Evolutionary conservation across 2,888 invertebrate genomes (phyloP), one percentile per base, ranked within the genome.

Genomic region (Lasioglossum figueresi): DNA sequence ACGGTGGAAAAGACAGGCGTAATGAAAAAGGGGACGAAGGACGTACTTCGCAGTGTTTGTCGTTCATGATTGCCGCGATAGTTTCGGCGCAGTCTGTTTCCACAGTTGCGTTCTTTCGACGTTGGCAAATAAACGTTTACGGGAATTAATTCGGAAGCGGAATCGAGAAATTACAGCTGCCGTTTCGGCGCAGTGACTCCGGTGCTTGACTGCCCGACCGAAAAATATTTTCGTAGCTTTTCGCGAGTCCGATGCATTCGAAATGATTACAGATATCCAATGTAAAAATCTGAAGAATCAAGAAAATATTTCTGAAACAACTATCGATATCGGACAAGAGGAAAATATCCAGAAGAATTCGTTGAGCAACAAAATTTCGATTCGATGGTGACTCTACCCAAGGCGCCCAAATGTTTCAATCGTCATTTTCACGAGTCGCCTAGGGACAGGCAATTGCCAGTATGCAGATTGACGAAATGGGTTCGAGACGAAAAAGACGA

Each of bases 81-180:
- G 78, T 45, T 71, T 66, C n/a, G 82, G 73, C 34, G 63, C 37
- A 56, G 45, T 75, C 52, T 66, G 71, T 84, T 78, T 84, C 43
- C 43, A 40, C 45, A 48, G 45, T 68, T 31, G 48, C 56, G 73
- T 27, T 63, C 66, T 23, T 56, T 23, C 8, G 66, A 19, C 68
- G 45, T 68, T 45, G 34, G 40, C 8, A 74, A 74, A 74, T 77
- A 83, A 68, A 73, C 4, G 48, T 27, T 19, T 23, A n/a, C 34
- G 27, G 5, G 14, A 27, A 27, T 19, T 23, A 23, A 59, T 14
- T 27, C 27, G 63, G 31, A 23, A 23, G 45, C 1, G 4, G 19
- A 19, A 23, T 63, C 5, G 48, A 40, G 43, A 34, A 56, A 31
- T 59, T 27, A 27, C 59, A 59, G 59, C 59, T 27, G 59, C 4